Percentiles rank a stretch among this genome's conserved stretches.
These are phyloP conservation scores for Smittia aterrima DNA, from an alignment of 2,888 invertebrate genomes.

Conservation along the genomic window DNA sequence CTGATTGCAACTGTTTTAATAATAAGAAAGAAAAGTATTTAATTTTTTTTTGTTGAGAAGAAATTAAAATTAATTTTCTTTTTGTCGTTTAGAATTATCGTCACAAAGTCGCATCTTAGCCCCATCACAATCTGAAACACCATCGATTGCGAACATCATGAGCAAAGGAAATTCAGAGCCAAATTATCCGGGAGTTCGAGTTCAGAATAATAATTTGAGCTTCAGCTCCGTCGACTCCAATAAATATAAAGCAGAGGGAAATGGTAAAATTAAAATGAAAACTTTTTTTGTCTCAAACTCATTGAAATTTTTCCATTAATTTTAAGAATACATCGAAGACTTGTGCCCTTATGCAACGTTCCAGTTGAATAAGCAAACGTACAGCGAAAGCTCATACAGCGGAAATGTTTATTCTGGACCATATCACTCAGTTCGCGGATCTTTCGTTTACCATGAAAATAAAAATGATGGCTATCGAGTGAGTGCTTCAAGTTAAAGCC, in stretches of 20 bases:
- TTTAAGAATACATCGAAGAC: conserved; percentile 84
- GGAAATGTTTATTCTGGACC: conserved; percentile 84
- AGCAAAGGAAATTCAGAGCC: conserved; percentile 77
- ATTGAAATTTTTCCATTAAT: conserved; percentile 42
- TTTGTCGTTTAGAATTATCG: conserved; percentile 52
- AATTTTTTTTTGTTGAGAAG: background rate
- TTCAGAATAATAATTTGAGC: conserved; percentile 49
- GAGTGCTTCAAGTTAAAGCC: conserved; percentile 43
- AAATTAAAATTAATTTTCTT: background rate
- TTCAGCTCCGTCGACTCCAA: conserved; percentile 56
- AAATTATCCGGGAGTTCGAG: conserved; percentile 63
- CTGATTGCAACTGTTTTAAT: conserved; percentile 68
- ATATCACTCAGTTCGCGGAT: conserved; percentile 80
- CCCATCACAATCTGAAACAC: conserved; percentile 67
- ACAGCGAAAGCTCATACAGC: conserved; percentile 87
- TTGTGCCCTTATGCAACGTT: conserved; percentile 92
- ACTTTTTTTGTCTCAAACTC: conserved; percentile 43
- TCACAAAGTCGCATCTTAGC: conserved; percentile 54
- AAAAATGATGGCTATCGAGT: conserved; percentile 60
- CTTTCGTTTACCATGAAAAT: conserved; percentile 87
- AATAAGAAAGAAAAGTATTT: conserved; percentile 65
- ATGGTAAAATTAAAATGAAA: conserved; percentile 49
- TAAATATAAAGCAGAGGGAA: conserved; percentile 58
- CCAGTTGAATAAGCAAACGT: conserved; percentile 80
- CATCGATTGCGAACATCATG: conserved; percentile 74